These are phyloP conservation scores for Portevinia maculata DNA, from an alignment of 2,888 invertebrate species.

Conservation along the genomic window DNA sequence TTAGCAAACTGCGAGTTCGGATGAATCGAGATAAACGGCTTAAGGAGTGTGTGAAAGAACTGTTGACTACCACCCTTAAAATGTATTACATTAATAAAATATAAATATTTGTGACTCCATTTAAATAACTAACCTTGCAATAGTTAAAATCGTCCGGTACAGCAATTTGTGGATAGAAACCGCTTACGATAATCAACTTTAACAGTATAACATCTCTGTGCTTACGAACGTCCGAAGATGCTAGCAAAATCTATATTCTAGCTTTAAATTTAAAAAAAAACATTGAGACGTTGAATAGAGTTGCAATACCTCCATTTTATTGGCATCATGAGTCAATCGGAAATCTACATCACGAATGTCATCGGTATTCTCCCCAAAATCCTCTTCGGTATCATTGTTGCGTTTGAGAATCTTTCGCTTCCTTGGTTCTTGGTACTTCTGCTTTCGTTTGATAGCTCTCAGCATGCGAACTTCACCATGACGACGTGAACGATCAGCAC, in stretches of 20 bases:
- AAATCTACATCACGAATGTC: slow-evolving; percentile 95
- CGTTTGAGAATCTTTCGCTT: slow-evolving; percentile 85
- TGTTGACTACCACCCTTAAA: slow-evolving; percentile 87
- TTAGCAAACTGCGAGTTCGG: slow-evolving; percentile 95
- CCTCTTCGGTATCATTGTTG: slow-evolving; percentile 82
- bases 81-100: not conserved
- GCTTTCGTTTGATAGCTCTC: slow-evolving; percentile 90
- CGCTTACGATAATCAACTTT: slow-evolving; percentile 93
- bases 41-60: slow-evolving; percentile 92
- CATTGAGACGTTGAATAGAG: slow-evolving; percentile 70
- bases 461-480: slow-evolving; percentile 95
- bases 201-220: slow-evolving; percentile 88
- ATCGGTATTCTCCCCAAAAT: slow-evolving; percentile 84
- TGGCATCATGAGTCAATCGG: slow-evolving; percentile 89
- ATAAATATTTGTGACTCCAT: not conserved
- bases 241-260: slow-evolving; percentile 85
- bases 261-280: too few relatives aligned
- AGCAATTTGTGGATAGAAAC: slow-evolving; percentile 97
- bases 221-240: slow-evolving; percentile 86
- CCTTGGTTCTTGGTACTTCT: slow-evolving; percentile 88
- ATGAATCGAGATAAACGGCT: slow-evolving; percentile 94
- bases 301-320: slow-evolving; percentile 86
- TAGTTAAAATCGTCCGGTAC: slow-evolving; percentile 97
- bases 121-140: slow-evolving; percentile 86
- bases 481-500: slow-evolving; percentile 90